Evolutionary conservation across 92 coral and sea anemone species (phyloP).

Genomic region (Scolanthus callimorphus): DNA sequence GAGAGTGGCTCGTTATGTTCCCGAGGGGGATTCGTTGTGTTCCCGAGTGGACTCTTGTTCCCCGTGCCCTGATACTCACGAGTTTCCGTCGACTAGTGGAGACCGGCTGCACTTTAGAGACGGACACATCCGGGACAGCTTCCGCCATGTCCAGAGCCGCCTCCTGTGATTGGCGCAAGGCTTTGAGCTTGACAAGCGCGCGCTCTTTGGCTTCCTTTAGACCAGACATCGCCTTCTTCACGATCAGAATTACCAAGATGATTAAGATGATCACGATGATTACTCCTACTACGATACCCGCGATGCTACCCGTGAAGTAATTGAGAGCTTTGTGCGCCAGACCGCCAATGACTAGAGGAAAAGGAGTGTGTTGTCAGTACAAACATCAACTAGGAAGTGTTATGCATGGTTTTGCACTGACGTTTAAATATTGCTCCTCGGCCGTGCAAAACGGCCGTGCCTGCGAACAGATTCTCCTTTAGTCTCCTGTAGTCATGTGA

Average conservation of each 20-base stretch:
- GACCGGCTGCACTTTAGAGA: conserved; percentile 69
- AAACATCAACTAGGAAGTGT: too few species aligned
- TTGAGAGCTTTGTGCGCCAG: conserved; percentile 44
- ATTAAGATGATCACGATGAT: conserved; percentile 40
- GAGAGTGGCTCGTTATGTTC: too few species aligned
- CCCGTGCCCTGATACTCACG: too few species aligned
- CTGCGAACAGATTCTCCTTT: too few species aligned
- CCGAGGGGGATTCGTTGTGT: too few species aligned
- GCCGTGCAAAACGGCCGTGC: too few species aligned
- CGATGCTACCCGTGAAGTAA: conserved; percentile 52
- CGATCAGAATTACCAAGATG: conserved; percentile 29
- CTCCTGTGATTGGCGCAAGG: conserved; percentile 52
- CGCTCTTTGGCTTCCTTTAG: conserved; percentile 66
- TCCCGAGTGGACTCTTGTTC: too few species aligned
- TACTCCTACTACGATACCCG: conserved; percentile 59
- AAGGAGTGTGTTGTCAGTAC: not conserved
- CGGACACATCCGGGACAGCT: conserved; percentile 69
- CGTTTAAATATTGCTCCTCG: too few species aligned
- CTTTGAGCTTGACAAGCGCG: conserved; percentile 61
- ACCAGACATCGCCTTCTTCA: conserved; percentile 43
- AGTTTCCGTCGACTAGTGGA: conserved; percentile 48
- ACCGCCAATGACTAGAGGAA: conserved; percentile 11
- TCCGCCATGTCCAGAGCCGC: conserved; percentile 47
- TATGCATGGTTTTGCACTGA: too few species aligned
- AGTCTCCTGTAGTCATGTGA: too few species aligned